Evolutionary conservation across 2,888 invertebrate species (phyloP), one percentile per base, ranked within the genome.

Genomic region (Oscheius sp.): DNA sequence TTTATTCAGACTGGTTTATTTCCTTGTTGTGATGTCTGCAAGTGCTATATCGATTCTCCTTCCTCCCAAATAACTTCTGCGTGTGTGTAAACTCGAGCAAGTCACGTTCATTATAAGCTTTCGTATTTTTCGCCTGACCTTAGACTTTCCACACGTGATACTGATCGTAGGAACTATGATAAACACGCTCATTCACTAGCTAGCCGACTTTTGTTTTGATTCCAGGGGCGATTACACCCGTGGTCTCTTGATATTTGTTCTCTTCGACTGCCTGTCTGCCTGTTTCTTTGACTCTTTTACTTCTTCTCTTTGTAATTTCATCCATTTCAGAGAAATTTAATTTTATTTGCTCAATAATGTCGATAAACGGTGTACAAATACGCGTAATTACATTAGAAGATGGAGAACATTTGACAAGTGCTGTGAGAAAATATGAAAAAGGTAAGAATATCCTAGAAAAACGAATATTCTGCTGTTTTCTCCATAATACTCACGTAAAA

Each of bases 351-450:
- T 35, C 35, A 35, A 35, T 6, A 6, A 35, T 35, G 35, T 35
- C 55, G 5, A 43, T 61, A n/a, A 61, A 49, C 16, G 21, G 29
- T 49, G 29, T 49, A 29, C 23, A 66, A 49, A 49, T 78, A 64
- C 71, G 83, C 29, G 78, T 81, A 18, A 84, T 87, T 59, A 80
- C 83, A 16, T 77, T 87, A 35, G 85, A 87, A 58, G 76, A 77
- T 1, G 86, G 81, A 18, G 79, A 85, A 56, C 80, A 84, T 69
- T 73, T 85, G 45, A 85, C 85, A 18, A 80, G 79, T 73, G 76
- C 80, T 18, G 81, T 87, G 21, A 64, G 84, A n/a, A 80, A 83
- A 58, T 66, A 85, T 16, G 78, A 87, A 53, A 83, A 85, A 81
- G 85, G 87, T 87, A 25, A 49, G 70, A 35, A 6, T 35, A 9